These are phyloP conservation scores for Plutomurus gul DNA, from an alignment of 1,140 invertebrate genomes.

Conservation along the genomic window DNA sequence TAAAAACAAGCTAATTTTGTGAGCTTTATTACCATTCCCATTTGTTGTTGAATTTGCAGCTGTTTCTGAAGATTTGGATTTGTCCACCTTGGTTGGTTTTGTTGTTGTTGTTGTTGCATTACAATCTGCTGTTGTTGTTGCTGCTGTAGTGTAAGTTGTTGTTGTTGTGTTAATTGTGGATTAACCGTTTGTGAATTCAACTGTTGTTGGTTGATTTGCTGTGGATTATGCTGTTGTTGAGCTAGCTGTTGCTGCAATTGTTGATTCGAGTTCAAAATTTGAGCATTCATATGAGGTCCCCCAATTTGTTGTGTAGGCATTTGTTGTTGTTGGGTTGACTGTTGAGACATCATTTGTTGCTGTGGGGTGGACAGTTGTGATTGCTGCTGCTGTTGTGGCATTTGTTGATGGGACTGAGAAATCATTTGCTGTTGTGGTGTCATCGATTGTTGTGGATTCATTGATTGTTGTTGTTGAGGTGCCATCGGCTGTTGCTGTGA, in stretches of 20 bases:
- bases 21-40: not conserved
- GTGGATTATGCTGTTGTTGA: constrained; percentile 59
- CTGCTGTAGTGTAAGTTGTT: constrained; percentile 42
- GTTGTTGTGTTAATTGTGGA: constrained; percentile 58
- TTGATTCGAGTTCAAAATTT: constrained; percentile 47
- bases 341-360: constrained; percentile 54
- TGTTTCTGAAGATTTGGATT: constrained; percentile 36
- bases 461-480: not conserved
- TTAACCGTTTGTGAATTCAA: constrained; percentile 55
- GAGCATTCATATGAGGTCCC: no score
- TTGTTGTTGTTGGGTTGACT: constrained; percentile 49
- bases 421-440: constrained; percentile 13
- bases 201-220: constrained; percentile 57
- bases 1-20: not conserved
- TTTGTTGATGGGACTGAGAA: constrained; percentile 41
- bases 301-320: not conserved
- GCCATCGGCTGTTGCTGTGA: not conserved
- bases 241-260: constrained; percentile 61
- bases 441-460: not conserved
- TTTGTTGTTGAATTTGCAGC: constrained; percentile 34
- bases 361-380: constrained; percentile 55
- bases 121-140: constrained; percentile 36
- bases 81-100: constrained; percentile 48
- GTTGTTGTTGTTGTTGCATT: constrained; percentile 59
- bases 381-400: constrained; percentile 56